Base-by-base conservation (phyloP, 2,888 invertebrate species). In the Xylophagus ater region DNA sequence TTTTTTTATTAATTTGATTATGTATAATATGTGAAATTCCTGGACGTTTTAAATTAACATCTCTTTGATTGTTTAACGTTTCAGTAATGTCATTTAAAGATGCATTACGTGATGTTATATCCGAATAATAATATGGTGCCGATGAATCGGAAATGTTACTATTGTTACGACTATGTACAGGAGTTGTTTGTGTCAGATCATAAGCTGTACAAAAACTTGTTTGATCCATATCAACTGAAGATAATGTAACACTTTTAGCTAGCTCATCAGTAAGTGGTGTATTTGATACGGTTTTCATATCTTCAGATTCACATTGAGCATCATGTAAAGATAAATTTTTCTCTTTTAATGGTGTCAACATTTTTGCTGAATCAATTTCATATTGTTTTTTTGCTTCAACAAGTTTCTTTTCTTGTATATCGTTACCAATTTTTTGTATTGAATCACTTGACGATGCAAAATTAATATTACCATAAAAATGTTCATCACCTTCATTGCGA, bases 111-210 rank as follows among this genome's bases (percentile, higher is more conserved):
- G 37, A 15, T 26, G 30, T 31, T 17, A 42, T 23, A 42, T 89
- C 88, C 0, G 88, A 86, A 58, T 88, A 88, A 55, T 88, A 88
- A 55, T 88, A 88, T 0, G 88, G 87, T 21, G 84, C 85, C 39
- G 78, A 73, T 45, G 78, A 76, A 47, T 77, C 77, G 13, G 70
- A 69, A n/a, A 63, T 57, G 37, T 63, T 65, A 46, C 75, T 75
- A 52, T 74, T 75, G 52, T 74, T 74, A 42, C 75, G 69, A 50
- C 74, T 74, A 47, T 76, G 76, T 48, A 72, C 66, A 3, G 72
- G 70, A 15, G 69, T 69, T 15, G 37, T 45, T 30, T 49, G 50
- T 1, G 49, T 50, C n/a, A 53, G 40, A 39, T 53, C 51, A 35
- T 49, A 52, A 4, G 51, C 49, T 4, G 53, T 49, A 34, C 50